These are phyloP conservation scores for Campylomormyrus numenius DNA, from an alignment of 2,113 vertebrate species.

Conservation along the genomic window DNA sequence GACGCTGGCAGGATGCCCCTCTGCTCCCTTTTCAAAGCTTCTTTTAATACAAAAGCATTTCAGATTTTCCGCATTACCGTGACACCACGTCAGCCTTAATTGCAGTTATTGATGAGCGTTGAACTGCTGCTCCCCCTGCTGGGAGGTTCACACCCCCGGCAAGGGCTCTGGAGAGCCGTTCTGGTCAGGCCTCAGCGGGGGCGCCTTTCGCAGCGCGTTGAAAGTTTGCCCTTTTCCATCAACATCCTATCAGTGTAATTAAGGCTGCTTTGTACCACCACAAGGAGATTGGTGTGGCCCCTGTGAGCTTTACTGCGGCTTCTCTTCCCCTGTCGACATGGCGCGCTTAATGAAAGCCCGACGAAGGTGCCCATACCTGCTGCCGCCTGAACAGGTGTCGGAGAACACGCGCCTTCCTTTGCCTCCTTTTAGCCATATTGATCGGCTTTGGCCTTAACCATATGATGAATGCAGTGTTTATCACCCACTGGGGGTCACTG, in stretches of 20 bases:
- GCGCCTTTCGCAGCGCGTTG: not conserved
- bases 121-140: not conserved
- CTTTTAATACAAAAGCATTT: not conserved
- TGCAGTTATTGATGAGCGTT: not conserved
- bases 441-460: not conserved
- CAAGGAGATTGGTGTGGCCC: not conserved
- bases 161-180: not conserved
- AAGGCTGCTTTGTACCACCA: not conserved
- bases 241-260: slow-evolving; percentile 4
- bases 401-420: not conserved
- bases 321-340: not conserved
- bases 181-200: not conserved
- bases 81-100: not conserved
- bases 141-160: not conserved
- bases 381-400: not conserved
- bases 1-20: no score
- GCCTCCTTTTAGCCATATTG: not conserved
- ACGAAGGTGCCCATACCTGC: not conserved
- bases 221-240: not conserved
- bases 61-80: not conserved
- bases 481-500: no score
- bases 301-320: not conserved
- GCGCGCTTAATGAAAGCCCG: not conserved
- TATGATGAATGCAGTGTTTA: not conserved
- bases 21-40: not conserved